These are phyloP conservation scores for Amitus sp. DNA, from an alignment of 2,888 invertebrate species.

Conservation along the genomic window DNA sequence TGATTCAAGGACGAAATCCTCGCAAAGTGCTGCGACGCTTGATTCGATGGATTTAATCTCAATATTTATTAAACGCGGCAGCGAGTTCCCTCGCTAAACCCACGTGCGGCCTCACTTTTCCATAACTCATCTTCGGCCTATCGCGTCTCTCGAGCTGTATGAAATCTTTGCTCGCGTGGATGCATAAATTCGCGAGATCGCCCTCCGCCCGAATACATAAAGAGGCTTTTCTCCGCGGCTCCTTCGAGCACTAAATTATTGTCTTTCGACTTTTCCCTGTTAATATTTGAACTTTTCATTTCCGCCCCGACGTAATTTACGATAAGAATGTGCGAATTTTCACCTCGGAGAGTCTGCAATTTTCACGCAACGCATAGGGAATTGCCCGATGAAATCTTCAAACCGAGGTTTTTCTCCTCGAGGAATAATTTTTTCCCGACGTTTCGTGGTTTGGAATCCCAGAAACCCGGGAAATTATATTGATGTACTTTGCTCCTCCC, in stretches of 20 bases:
- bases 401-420: constrained; percentile 7
- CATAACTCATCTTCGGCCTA: constrained; percentile 40
- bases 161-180: constrained; percentile 45
- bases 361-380: too few species aligned
- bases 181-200: constrained; percentile 53
- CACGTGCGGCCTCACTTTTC: constrained; percentile 15
- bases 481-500: too few species aligned
- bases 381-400: too few species aligned
- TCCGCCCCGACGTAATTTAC: constrained; percentile 17
- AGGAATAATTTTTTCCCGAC: too few species aligned
- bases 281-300: constrained; percentile 35
- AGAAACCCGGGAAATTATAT: too few species aligned
- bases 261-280: constrained; percentile 29
- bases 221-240: constrained; percentile 33
- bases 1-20: constrained; percentile 1
- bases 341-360: neutral
- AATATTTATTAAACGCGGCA: constrained; percentile 36
- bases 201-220: constrained; percentile 20
- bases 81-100: constrained; percentile 13
- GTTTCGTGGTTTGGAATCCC: constrained; percentile 33
- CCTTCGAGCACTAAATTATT: constrained; percentile 31
- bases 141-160: constrained; percentile 29
- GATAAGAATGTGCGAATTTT: neutral
- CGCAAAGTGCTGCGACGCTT: constrained; percentile 15
- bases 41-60: constrained; percentile 37